Conservation (phyloP, 2,113 vertebrate genomes). For the Strix uralensis region DNA sequence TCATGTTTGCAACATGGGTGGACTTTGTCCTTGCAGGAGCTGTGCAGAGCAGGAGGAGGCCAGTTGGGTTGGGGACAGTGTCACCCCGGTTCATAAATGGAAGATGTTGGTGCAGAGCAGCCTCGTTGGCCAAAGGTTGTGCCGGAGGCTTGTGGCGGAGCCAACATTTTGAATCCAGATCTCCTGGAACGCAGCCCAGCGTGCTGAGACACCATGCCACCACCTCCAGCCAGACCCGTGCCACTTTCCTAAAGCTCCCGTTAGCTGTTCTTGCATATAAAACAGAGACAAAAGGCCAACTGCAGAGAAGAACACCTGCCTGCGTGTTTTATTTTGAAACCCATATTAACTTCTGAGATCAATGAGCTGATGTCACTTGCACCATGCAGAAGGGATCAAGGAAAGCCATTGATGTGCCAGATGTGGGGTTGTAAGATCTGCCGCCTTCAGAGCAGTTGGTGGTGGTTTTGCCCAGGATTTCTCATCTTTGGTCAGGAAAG, state of each 20-base stretch:
- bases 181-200: neutral
- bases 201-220: neutral
- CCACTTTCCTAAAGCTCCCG: neutral
- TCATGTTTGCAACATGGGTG: neutral
- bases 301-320: neutral
- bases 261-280: neutral
- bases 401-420: constrained; percentile 46
- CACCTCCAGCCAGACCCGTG: neutral
- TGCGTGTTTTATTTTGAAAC: constrained; percentile 26
- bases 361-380: constrained; percentile 53
- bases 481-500: neutral
- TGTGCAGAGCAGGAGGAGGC: neutral
- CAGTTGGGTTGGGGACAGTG: neutral
- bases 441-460: neutral
- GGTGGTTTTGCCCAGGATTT: constrained; percentile 1
- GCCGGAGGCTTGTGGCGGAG: neutral
- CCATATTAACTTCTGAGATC: constrained; percentile 46
- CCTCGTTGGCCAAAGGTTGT: fast-evolving
- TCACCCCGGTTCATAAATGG: fast-evolving
- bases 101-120: neutral
- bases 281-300: neutral
- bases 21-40: neutral
- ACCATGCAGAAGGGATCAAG: constrained; percentile 3
- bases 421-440: constrained; percentile 38
- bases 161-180: neutral